A percentile compares a stretch with the other conserved stretches of the same genome.
Evolutionary conservation across 2,113 vertebrate species (phyloP).

Genomic region (Entelurus aequoreus): DNA sequence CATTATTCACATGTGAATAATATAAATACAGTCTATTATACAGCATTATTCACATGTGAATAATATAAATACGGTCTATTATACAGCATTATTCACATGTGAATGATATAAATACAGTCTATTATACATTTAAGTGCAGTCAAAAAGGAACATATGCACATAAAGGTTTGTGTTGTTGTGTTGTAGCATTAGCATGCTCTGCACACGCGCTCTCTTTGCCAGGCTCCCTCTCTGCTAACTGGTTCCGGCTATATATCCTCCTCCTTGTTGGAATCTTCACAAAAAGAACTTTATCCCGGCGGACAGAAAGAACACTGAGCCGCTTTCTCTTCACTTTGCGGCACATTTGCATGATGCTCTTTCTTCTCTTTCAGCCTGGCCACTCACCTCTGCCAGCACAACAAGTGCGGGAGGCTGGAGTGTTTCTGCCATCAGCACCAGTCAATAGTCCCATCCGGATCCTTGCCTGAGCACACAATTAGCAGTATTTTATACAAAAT

Average conservation of each 20-base stretch:
- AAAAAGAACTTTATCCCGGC: constrained; percentile 53
- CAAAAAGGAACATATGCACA: too few species aligned
- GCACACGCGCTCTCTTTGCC: constrained; percentile 36
- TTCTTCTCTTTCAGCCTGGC: constrained; percentile 41
- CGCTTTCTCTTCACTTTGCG: constrained; percentile 52
- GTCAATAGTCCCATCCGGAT: constrained; percentile 10
- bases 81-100: too few species aligned
- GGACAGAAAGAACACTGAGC: constrained; percentile 61
- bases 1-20: too few species aligned
- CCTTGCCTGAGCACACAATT: not conserved
- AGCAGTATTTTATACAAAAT: too few species aligned
- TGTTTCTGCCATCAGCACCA: constrained; percentile 7
- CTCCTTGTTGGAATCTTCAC: constrained; percentile 56
- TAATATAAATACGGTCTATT: too few species aligned
- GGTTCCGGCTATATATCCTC: constrained; percentile 59
- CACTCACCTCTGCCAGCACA: constrained; percentile 24
- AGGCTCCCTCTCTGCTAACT: constrained; percentile 56
- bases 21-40: too few species aligned
- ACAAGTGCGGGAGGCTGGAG: constrained; percentile 14
- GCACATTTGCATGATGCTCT: constrained; percentile 61
- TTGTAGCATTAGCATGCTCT: constrained; percentile 14
- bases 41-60: too few species aligned
- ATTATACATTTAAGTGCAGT: too few species aligned
- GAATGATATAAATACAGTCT: too few species aligned
- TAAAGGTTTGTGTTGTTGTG: too few species aligned